Conservation (phyloP, 2,797 vertebrate genomes). For the Gallinago nigripennis region DNA sequence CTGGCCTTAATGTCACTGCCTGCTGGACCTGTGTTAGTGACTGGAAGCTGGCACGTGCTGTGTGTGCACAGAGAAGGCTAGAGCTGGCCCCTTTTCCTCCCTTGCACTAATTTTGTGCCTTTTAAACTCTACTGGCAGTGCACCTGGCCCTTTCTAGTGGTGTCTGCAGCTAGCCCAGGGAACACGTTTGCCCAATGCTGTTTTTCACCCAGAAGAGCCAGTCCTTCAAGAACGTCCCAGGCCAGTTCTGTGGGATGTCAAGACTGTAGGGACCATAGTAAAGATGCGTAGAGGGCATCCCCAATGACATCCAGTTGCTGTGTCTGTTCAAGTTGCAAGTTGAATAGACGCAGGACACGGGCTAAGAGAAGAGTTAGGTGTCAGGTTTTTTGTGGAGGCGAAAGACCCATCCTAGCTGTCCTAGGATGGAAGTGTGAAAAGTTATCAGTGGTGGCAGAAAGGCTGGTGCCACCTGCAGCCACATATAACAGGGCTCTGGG, state of each 20-base stretch:
- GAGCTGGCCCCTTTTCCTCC: background rate
- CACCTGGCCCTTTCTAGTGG: background rate
- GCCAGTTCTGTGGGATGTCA: background rate
- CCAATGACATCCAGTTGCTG: background rate
- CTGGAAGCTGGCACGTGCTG: background rate
- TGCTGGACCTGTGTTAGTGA: background rate
- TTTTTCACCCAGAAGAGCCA: background rate
- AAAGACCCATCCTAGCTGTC: background rate
- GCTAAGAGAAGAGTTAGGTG: background rate
- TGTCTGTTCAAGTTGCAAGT: background rate
- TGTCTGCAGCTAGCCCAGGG: background rate
- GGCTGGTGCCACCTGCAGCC: background rate
- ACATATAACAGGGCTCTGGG: background rate
- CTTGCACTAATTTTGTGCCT: background rate
- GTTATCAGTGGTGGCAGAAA: background rate
- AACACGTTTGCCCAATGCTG: background rate
- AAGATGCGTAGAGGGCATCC: background rate
- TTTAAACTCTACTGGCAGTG: background rate
- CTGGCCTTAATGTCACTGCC: background rate
- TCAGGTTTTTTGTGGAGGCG: background rate
- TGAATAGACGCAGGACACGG: background rate
- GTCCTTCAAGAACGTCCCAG: background rate
- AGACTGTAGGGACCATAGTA: background rate
- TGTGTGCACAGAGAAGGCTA: background rate
- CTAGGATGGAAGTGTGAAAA: background rate